A percentile compares a stretch with the other conserved stretches of the same genome.
Conservation (phyloP, 2,113 vertebrate genomes). For the Gallinago media region DNA sequence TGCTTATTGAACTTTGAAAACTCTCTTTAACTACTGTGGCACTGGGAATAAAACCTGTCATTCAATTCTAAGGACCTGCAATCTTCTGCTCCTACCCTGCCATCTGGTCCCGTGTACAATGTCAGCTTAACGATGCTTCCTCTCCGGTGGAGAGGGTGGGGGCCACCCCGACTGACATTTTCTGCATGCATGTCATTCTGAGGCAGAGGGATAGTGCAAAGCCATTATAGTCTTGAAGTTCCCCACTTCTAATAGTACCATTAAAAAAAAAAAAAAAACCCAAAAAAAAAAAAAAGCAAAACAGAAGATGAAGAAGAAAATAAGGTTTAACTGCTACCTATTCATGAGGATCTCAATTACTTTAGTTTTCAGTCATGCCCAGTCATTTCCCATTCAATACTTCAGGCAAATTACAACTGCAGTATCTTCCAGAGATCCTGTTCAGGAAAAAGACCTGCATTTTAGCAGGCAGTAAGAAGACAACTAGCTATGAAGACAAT, state of each 20-base stretch:
- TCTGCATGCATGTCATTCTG: background rate
- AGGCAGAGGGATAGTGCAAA: background rate
- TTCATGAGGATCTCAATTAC: background rate
- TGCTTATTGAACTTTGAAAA: conserved; percentile 29
- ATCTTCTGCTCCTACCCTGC: background rate
- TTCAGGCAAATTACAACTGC: background rate
- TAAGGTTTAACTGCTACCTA: background rate
- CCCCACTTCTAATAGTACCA: background rate
- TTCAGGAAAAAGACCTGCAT: background rate
- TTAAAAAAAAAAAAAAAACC: background rate
- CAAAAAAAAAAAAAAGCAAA: background rate
- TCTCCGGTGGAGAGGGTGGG: background rate
- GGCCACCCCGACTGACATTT: fast-evolving
- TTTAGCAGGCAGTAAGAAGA: background rate
- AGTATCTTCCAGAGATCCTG: background rate
- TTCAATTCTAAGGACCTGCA: background rate
- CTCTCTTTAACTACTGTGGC: background rate
- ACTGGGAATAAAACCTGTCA: conserved; percentile 18
- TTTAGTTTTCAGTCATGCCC: background rate
- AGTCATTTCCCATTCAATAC: background rate
- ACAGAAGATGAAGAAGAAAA: background rate
- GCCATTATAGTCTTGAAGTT: background rate
- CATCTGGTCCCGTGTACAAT: background rate
- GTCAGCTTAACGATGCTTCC: background rate
- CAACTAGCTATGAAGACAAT: background rate